Conservation (phyloP, 1,140 invertebrate species). For the Leptopilina clavipes region DNA sequence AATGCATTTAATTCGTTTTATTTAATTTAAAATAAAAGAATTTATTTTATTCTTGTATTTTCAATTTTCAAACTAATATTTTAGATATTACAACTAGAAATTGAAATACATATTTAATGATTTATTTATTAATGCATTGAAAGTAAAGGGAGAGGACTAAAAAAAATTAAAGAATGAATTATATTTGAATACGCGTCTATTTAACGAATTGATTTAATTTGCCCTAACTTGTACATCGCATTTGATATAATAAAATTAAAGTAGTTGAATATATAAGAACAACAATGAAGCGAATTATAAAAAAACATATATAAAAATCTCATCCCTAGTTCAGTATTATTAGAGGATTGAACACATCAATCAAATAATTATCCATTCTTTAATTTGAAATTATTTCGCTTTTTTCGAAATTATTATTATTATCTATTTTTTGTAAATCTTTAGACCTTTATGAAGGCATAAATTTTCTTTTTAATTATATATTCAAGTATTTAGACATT, state of each 20-base stretch:
- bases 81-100: too few relatives aligned
- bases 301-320: background rate
- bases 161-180: background rate
- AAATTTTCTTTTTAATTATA: too few relatives aligned
- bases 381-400: too few relatives aligned
- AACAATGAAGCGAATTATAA: background rate
- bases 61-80: too few relatives aligned
- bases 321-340: background rate
- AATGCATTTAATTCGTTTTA: too few relatives aligned
- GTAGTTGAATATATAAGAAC: background rate
- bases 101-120: too few relatives aligned
- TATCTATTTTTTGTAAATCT: too few relatives aligned
- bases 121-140: background rate
- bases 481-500: too few relatives aligned
- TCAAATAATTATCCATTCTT: too few relatives aligned
- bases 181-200: background rate
- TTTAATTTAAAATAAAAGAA: too few relatives aligned
- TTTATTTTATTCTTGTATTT: too few relatives aligned
- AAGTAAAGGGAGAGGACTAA: background rate
- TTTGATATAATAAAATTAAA: slow-evolving; percentile 9
- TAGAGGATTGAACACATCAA: background rate
- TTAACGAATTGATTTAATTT: background rate
- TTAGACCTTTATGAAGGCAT: too few relatives aligned
- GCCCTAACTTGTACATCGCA: background rate
- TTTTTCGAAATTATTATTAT: background rate